Evolutionary conservation across 2,113 vertebrate species (phyloP).

Genomic region (cat (Felis catus)): F.catus_Fca126_mat1.0 CM031414.1:77249501-77250000

Average conservation of each 20-base stretch:
- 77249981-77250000: background rate
- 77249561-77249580: conserved; percentile 28
- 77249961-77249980: background rate
- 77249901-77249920: background rate
- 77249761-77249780: conserved; percentile 34
- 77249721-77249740: conserved; percentile 59
- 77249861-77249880: background rate
- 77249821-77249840: background rate
- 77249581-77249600: conserved; percentile 64
- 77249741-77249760: conserved; percentile 48
- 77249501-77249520: background rate
- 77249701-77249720: conserved; percentile 63
- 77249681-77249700: conserved; percentile 53
- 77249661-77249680: conserved; percentile 18
- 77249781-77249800: background rate
- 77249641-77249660: background rate
- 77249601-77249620: conserved; percentile 10
- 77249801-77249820: conserved; percentile 2
- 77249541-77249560: background rate
- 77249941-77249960: background rate
- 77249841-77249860: background rate
- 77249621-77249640: background rate
- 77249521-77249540: background rate
- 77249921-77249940: background rate
- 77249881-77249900: background rate